Evolutionary conservation across 1,140 invertebrate species (phyloP).

Genomic region (Druon quercuslanigerum): DNA sequence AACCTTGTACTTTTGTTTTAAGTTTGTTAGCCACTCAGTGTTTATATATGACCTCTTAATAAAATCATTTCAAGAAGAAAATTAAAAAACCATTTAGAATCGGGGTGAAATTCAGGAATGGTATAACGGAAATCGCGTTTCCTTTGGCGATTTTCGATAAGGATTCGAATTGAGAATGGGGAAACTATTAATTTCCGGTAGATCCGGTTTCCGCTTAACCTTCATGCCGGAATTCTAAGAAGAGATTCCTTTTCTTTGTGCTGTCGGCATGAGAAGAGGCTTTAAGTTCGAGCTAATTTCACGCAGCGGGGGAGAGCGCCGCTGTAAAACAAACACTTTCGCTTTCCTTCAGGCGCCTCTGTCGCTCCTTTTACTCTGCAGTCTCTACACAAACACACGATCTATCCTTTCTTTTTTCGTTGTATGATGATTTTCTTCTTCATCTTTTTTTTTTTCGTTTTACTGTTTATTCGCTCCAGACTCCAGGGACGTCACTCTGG

Average conservation of each 20-base stretch:
- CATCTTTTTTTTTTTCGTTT: neutral
- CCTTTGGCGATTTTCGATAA: neutral
- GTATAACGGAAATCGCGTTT: constrained; percentile 1
- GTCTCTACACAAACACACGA: neutral
- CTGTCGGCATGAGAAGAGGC: constrained; percentile 34
- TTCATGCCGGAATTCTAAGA: neutral
- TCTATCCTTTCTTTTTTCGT: neutral
- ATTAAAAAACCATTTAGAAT: no score
- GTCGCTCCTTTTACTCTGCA: constrained; percentile 27
- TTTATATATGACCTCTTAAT: no score
- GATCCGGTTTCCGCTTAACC: constrained; percentile 9
- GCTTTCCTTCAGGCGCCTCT: constrained; percentile 41
- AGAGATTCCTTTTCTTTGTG: constrained; percentile 25
- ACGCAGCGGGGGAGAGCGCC: constrained; percentile 48
- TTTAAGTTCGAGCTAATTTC: constrained; percentile 44
- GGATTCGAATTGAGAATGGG: neutral
- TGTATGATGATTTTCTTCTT: neutral
- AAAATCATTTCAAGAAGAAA: no score
- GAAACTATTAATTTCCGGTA: constrained; percentile 20
- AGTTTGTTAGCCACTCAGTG: no score
- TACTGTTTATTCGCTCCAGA: neutral
- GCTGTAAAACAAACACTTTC: constrained; percentile 56
- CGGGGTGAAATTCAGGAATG: neutral
- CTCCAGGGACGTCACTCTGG: neutral
- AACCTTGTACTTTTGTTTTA: no score